These are phyloP conservation scores for Poecilia picta DNA, from an alignment of 2,797 vertebrate species.

Conservation along the genomic window DNA sequence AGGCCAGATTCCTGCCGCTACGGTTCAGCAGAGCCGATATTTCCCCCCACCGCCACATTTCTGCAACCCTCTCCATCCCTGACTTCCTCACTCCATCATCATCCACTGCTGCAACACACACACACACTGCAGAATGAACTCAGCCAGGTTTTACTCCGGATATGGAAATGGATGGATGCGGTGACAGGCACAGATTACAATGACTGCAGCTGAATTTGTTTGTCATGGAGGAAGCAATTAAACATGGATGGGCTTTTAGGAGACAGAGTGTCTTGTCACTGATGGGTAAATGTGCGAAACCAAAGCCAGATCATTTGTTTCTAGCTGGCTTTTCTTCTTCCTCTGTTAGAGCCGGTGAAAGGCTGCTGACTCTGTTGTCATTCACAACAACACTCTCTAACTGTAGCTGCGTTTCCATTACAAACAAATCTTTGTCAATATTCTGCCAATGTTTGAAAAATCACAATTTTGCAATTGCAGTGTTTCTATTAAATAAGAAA, in stretches of 20 bases:
- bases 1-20: constrained; percentile 40
- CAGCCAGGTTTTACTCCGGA: constrained; percentile 37
- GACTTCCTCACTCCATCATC: constrained; percentile 67
- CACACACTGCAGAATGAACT: constrained; percentile 10
- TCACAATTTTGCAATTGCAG: background rate
- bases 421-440: too few relatives aligned
- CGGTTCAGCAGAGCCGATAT: constrained; percentile 44
- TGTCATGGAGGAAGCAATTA: constrained; percentile 59
- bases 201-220: constrained; percentile 43
- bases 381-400: constrained; percentile 5
- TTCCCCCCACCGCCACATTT: constrained; percentile 18
- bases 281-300: constrained; percentile 45
- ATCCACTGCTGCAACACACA: constrained; percentile 40
- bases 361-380: constrained; percentile 6
- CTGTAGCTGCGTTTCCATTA: too few relatives aligned
- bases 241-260: constrained; percentile 46
- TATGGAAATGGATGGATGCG: constrained; percentile 47
- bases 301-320: constrained; percentile 36
- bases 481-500: too few relatives aligned
- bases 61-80: constrained; percentile 46
- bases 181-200: constrained; percentile 48
- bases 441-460: background rate
- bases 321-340: constrained; percentile 14
- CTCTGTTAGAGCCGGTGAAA: constrained; percentile 31
- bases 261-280: constrained; percentile 39